A percentile compares a stretch with the other conserved stretches of the same genome.
phyloP scores from a whole-genome alignment of 2,797 vertebrate genomes.

The Sebastes taczanowskii region DNA sequence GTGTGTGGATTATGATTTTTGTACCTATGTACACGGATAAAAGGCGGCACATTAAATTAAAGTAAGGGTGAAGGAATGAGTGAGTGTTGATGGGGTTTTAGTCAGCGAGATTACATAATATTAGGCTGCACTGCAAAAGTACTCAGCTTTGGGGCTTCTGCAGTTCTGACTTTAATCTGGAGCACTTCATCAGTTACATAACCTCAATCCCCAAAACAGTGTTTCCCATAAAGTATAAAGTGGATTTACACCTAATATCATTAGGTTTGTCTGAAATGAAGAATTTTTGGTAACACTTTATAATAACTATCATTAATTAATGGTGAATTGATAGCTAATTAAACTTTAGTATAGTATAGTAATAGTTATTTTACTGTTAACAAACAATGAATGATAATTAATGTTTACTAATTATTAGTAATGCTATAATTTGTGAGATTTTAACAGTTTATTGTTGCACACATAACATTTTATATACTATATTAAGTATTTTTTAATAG shows the following conservation, averaged over 20 bases:
- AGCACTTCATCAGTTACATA: conserved; percentile 64
- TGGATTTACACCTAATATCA: conserved; percentile 52
- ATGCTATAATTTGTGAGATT: no score
- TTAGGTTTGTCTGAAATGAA: conserved; percentile 12
- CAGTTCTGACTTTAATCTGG: conserved; percentile 63
- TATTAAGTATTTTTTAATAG: no score
- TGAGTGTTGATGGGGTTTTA: conserved; percentile 37
- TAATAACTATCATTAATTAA: background rate
- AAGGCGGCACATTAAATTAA: conserved; percentile 39
- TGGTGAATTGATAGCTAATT: no score
- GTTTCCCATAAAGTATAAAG: conserved; percentile 48
- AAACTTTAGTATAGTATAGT: no score
- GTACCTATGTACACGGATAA: conserved; percentile 33
- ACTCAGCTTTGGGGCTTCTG: conserved; percentile 51
- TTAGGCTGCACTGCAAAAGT: conserved; percentile 34
- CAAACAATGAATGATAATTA: no score
- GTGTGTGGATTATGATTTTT: conserved; percentile 27
- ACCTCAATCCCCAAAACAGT: conserved; percentile 56
- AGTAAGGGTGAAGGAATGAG: conserved; percentile 36
- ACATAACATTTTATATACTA: no score
- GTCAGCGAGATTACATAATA: conserved; percentile 58
- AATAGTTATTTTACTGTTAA: no score
- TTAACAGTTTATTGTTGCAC: no score
- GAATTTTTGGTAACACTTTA: no score
- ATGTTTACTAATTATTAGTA: no score